phyloP scores from a whole-genome alignment of 2,888 invertebrate genomes.

The Drosophila flavopinicola region DNA sequence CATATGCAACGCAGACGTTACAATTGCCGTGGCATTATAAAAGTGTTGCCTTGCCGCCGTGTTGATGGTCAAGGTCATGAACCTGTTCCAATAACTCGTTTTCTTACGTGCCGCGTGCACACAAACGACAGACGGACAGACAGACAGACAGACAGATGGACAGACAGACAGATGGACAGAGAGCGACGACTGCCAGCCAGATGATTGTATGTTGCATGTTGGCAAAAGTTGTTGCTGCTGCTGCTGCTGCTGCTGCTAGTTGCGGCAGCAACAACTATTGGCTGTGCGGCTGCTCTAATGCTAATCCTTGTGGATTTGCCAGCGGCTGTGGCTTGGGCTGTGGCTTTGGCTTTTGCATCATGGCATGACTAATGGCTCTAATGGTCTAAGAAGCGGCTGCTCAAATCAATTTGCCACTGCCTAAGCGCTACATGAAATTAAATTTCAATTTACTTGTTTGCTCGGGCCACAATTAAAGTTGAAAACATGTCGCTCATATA shows the following conservation, averaged over 20 bases:
- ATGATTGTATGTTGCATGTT: conserved; percentile 77
- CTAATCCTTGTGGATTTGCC: conserved; percentile 66
- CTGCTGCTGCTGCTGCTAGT: conserved; percentile 27
- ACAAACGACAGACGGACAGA: conserved; percentile 24
- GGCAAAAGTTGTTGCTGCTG: conserved; percentile 34
- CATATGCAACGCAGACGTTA: conserved; percentile 65
- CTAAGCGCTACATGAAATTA: conserved; percentile 68
- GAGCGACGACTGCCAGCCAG: conserved; percentile 42
- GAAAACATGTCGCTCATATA: conserved; percentile 27
- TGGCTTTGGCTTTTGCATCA: conserved; percentile 34
- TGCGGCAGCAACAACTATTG: conserved; percentile 23
- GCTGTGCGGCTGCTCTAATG: conserved; percentile 44
- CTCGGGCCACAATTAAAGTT: conserved; percentile 44
- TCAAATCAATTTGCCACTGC: conserved; percentile 73
- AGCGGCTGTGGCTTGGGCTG: conserved; percentile 38
- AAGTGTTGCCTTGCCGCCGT: conserved; percentile 62
- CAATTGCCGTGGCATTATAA: conserved; percentile 60
- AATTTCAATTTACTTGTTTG: conserved; percentile 64
- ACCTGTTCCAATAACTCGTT: conserved; percentile 82
- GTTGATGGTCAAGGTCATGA: conserved; percentile 83
- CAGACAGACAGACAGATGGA: conserved; percentile 13
- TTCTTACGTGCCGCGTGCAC: conserved; percentile 73
- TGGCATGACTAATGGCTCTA: conserved; percentile 71
- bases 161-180: conserved; percentile 27
- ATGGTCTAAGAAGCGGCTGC: conserved; percentile 38